phyloP scores from a whole-genome alignment of 2,888 invertebrate species.

The Bombyx huttoni region DNA sequence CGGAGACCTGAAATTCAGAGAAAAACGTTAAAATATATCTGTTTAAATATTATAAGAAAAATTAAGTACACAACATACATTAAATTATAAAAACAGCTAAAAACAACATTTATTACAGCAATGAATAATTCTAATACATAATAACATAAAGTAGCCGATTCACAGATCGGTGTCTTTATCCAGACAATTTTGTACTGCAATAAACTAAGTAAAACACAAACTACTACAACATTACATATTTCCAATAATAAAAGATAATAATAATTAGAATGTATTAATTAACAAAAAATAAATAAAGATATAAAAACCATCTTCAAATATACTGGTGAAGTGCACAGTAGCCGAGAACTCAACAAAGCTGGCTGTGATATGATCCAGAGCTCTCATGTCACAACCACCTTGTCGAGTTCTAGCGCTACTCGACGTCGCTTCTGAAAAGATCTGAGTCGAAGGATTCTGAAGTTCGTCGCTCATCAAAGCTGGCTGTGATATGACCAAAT shows the following conservation, averaged over 20 bases:
- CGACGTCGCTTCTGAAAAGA: background rate
- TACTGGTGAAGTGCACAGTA: conserved; percentile 9
- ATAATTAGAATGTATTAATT: background rate
- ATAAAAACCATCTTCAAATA: background rate
- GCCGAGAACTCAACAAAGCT: conserved; percentile 73
- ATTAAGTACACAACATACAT: background rate
- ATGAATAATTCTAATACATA: background rate
- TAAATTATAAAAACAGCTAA: background rate
- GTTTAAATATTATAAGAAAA: background rate
- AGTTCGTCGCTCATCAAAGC: conserved; percentile 92
- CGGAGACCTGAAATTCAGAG: background rate
- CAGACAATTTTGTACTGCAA: background rate
- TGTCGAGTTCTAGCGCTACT: conserved; percentile 70
- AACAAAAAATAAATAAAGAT: background rate
- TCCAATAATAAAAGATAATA: background rate
- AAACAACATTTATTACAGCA: background rate
- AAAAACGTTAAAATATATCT: background rate
- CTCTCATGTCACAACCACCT: conserved; percentile 89
- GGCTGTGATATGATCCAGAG: conserved; percentile 92
- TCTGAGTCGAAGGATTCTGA: conserved; percentile 5
- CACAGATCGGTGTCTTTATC: too few species aligned
- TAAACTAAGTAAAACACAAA: background rate
- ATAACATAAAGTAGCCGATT: background rate
- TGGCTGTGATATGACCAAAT: conserved; percentile 93
- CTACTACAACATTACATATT: background rate